Evolutionary conservation across 1,140 invertebrate species (phyloP), one percentile per base, ranked within the genome.

Genomic region (Zaprionus taronus): DNA sequence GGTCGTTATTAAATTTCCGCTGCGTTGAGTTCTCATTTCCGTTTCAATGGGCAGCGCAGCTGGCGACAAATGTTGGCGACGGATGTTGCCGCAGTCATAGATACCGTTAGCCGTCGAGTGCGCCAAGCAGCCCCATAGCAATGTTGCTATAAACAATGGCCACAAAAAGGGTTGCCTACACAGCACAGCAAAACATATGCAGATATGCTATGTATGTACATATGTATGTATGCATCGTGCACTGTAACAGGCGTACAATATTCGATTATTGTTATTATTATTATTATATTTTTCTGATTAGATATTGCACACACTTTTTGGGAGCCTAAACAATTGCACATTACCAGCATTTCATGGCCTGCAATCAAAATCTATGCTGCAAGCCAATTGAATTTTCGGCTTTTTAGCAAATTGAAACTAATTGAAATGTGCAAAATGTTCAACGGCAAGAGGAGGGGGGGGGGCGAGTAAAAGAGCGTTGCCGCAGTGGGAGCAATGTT

Each of bases 1-100:
- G 84, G 81, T 89, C 84, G 84, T 87, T 87, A 87, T 87, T 87
- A 87, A 87, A 87, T 87, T 87, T 87, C 84, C 84, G 84, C 84
- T 87, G 84, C 84, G 85, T 87, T 87, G 84, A 87, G 84, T 84
- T 87, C 84, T 87, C 84, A 87, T 87, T 87, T 89, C 84, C 84
- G 84, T 87, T 89, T 83, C 81, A 78, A 87, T 89, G 85, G 84
- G 78, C 84, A 76, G 80, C 83, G 84, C 84, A 87, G 84, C 84
- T 87, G 84, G 79, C 83, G 71, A 70, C 58, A 63, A 70, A 79
- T 80, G 80, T 70, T 67, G 65, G 71, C 77, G 79, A 80, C 80
- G 83, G 80, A 89, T 89, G 83, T 80, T 78, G 64, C 73, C 73
- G 77, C 75, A 76, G 70, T 65, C 77, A 83, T 81, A 83, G 84